A percentile compares a stretch with the other conserved stretches of the same genome.
phyloP scores from a whole-genome alignment of 92 coral and sea anemone species.

The Parazoanthus atlanticus region DNA sequence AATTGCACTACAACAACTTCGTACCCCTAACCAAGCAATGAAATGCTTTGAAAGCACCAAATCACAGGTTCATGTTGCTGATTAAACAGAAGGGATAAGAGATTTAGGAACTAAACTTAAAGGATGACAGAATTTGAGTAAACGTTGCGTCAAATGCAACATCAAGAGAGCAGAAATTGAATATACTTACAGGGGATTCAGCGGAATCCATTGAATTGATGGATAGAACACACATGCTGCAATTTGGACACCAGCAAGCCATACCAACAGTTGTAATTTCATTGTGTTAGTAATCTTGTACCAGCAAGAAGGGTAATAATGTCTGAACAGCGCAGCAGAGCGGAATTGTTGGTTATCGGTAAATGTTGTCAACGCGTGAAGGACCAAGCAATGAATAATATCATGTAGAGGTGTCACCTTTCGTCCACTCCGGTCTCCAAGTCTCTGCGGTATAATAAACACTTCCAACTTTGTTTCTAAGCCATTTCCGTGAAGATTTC shows the following conservation, averaged over 20 bases:
- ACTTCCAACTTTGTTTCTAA: not conserved
- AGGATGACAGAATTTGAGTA: not conserved
- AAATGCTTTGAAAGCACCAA: not conserved
- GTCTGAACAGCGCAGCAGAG: slow-evolving; percentile 1
- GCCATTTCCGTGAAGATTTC: slow-evolving; percentile 17
- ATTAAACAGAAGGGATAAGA: not conserved
- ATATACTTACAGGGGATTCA: slow-evolving; percentile 39
- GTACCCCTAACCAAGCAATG: not conserved
- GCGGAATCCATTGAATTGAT: slow-evolving; percentile 45
- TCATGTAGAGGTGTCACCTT: not conserved
- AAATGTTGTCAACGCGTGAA: not conserved
- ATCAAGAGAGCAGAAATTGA: slow-evolving; percentile 13
- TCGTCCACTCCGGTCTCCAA: not conserved
- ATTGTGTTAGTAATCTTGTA: not conserved
- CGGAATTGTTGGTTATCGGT: not conserved
- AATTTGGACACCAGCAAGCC: slow-evolving; percentile 16
- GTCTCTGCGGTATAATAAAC: not conserved
- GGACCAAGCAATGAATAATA: not conserved
- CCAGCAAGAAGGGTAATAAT: not conserved
- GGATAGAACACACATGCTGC: slow-evolving; percentile 34
- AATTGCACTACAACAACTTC: slow-evolving; percentile 1
- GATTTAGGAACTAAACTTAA: not conserved
- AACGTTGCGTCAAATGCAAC: not conserved
- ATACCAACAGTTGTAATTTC: slow-evolving; percentile 4
- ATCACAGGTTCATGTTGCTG: not conserved